Evolutionary conservation across 2,113 vertebrate genomes (phyloP).

Genomic region (Girardinichthys multiradiatus): DNA sequence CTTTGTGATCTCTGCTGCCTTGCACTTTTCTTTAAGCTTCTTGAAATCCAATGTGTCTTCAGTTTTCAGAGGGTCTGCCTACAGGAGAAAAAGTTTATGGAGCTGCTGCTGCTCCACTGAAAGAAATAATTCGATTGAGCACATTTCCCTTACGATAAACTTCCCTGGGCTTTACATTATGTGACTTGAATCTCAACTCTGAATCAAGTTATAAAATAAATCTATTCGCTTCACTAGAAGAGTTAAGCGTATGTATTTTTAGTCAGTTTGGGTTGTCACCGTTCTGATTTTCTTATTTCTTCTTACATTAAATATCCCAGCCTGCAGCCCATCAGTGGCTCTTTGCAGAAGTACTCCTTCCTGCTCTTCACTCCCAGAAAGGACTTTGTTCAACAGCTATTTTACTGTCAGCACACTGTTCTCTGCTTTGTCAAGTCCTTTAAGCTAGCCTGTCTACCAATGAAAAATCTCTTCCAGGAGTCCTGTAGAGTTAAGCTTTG

Average conservation of each 20-base stretch:
- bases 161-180: slow-evolving; percentile 2
- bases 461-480: slow-evolving; percentile 1
- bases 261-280: slow-evolving; percentile 10
- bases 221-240: not conserved
- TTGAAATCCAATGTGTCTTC: not conserved
- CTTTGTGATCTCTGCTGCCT: slow-evolving; percentile 7
- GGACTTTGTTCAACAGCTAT: slow-evolving; percentile 17
- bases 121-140: not conserved
- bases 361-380: slow-evolving; percentile 17
- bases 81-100: not conserved
- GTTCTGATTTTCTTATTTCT: slow-evolving; percentile 22
- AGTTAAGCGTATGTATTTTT: slow-evolving; percentile 6
- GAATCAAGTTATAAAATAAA: not conserved
- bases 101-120: slow-evolving; percentile 4
- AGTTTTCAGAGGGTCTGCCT: slow-evolving; percentile 3
- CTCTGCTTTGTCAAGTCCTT: slow-evolving; percentile 19
- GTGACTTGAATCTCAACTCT: not conserved
- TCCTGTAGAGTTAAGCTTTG: slow-evolving; percentile 3
- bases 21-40: slow-evolving; percentile 19
- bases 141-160: not conserved
- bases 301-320: slow-evolving; percentile 14
- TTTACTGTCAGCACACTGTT: slow-evolving; percentile 21
- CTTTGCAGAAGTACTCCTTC: slow-evolving; percentile 13
- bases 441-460: slow-evolving; percentile 19
- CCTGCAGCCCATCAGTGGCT: slow-evolving; percentile 28